Evolutionary conservation across 2,888 invertebrate genomes (phyloP), one percentile per base, ranked within the genome.

Genomic region (Prionchulus punctatus): DNA sequence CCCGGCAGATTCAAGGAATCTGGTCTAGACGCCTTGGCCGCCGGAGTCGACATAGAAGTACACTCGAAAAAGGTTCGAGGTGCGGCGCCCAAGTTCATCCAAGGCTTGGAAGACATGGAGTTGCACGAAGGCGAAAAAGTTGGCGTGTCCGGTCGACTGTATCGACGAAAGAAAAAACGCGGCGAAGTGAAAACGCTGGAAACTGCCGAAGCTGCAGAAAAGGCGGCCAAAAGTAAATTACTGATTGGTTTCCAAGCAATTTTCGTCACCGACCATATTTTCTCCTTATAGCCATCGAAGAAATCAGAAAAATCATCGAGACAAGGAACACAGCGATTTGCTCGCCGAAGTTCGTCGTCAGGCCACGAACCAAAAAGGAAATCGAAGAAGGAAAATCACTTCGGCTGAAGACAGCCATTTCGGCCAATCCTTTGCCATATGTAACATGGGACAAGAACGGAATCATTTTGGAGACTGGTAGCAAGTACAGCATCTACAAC

Each of bases 401-500:
- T 50, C 61, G 69, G 47, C 58, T 69, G 45, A 70, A 69, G 59
- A 62, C 66, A 18, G 69, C 69, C 28, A 60, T 69, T 57, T 64
- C 64, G 43, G 68, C 66, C 27, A 67, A 69, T 57, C 69, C 69
- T 25, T 52, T 60, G 36, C 61, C 67, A 2, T 59, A 58, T 60
- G 30, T 48, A 23, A 43, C 43, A 30, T 68, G 68, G 67, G 66
- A 69, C 59, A 65, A 64, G 58, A 63, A 64, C 48, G 68, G 68
- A 48, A 60, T 65, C 36, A 48, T 63, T 48, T 61, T 69, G 53
- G 69, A 70, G 60, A 70, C 68, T n/a, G 69, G 69, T 48, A 69
- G 66, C 64, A 69, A 69, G 56, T 69, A 66, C 62, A 66, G 66
- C 26, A 69, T 69, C 56, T 70, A 67, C 63, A 69, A 70, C 54